phyloP scores from a whole-genome alignment of 2,113 vertebrate genomes.

The Rhipidura dahli region DNA sequence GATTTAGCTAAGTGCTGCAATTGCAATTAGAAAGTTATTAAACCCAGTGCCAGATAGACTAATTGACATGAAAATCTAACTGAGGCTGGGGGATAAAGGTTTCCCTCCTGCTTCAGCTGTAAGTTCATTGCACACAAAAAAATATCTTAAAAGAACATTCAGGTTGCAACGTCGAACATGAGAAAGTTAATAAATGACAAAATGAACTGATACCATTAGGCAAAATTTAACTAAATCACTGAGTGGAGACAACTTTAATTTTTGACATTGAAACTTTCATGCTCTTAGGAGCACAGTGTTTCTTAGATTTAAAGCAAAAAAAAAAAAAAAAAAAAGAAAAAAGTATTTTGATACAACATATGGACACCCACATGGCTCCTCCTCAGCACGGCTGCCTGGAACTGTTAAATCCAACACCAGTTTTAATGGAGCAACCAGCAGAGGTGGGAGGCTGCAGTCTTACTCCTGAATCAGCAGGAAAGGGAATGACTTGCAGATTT shows the following conservation, averaged over 20 bases:
- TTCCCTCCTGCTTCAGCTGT: not conserved
- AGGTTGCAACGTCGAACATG: not conserved
- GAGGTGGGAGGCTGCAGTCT: not conserved
- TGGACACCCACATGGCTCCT: not conserved
- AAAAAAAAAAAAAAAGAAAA: not conserved
- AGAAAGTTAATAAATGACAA: not conserved
- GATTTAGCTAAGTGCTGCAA: not conserved
- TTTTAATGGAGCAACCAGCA: not conserved
- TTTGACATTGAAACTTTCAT: not conserved
- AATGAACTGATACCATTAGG: not conserved
- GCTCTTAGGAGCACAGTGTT: not conserved
- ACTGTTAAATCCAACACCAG: not conserved
- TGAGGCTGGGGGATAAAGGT: not conserved
- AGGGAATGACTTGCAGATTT: not conserved
- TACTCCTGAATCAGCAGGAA: not conserved
- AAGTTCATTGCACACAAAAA: not conserved
- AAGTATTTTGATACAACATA: not conserved
- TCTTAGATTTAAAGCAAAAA: not conserved
- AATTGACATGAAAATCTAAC: not conserved
- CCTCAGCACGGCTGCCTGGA: not conserved
- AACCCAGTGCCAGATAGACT: not conserved
- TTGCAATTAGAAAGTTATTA: conserved; percentile 18
- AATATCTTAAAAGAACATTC: not conserved
- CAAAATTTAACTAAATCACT: not conserved
- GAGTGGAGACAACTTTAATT: not conserved